Conservation (phyloP, 2,113 vertebrate genomes). For the Cinclus mexicanus region DNA sequence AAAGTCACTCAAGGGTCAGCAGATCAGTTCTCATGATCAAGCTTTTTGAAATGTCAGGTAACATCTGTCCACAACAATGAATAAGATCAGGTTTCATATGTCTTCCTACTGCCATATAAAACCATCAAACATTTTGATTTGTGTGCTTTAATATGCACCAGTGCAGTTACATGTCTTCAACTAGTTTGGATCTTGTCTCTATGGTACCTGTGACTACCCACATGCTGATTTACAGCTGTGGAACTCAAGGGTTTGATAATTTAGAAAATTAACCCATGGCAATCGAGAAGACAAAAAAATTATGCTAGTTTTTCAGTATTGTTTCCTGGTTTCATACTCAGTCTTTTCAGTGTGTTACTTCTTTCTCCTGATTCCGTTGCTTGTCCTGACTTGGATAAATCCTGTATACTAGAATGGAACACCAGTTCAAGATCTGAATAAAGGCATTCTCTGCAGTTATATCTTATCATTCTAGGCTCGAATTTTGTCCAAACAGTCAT, state of each 20-base stretch:
- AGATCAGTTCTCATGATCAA: neutral
- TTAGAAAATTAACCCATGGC: neutral
- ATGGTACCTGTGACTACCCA: neutral
- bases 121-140: neutral
- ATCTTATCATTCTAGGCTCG: neutral
- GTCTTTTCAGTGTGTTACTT: neutral
- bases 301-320: neutral
- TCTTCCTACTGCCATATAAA: neutral
- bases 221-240: accelerated
- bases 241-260: neutral
- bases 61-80: neutral
- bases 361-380: neutral
- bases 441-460: neutral
- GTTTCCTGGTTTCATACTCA: neutral
- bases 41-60: neutral
- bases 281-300: neutral
- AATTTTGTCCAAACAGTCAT: neutral
- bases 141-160: neutral
- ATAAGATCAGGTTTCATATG: neutral
- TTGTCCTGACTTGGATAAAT: neutral
- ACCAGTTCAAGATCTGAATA: neutral
- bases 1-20: neutral
- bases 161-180: accelerated
- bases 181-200: neutral
- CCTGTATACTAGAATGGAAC: neutral